Conservation (phyloP, 2,797 vertebrate genomes). For the Spinus olivaceus region DNA sequence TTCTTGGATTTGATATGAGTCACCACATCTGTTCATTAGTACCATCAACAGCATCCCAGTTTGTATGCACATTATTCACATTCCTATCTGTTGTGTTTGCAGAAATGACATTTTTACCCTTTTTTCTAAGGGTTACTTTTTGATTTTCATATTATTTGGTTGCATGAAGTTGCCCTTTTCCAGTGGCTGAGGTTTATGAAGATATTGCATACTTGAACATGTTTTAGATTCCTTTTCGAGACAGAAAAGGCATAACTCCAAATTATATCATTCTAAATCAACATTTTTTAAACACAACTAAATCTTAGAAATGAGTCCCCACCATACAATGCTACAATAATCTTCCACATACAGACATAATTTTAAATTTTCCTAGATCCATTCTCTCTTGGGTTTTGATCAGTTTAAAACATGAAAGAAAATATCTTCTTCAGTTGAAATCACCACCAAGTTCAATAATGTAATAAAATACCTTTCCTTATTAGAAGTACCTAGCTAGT, state of each 20-base stretch:
- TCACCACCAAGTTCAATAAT: slow-evolving; percentile 73
- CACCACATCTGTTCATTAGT: slow-evolving; percentile 75
- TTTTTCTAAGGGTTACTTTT: slow-evolving; percentile 72
- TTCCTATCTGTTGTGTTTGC: slow-evolving; percentile 79
- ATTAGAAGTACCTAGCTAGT: slow-evolving; percentile 78
- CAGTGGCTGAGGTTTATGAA: slow-evolving; percentile 66
- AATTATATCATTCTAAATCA: slow-evolving; percentile 44
- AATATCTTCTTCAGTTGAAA: slow-evolving; percentile 61
- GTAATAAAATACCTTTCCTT: slow-evolving; percentile 75
- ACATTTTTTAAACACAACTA: slow-evolving; percentile 36
- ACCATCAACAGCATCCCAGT: slow-evolving; percentile 76
- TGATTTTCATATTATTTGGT: slow-evolving; percentile 75
- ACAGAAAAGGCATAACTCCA: slow-evolving; percentile 63
- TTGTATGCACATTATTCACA: slow-evolving; percentile 78
- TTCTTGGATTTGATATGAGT: slow-evolving; percentile 81
- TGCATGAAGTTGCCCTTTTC: slow-evolving; percentile 78
- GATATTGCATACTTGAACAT: slow-evolving; percentile 55
- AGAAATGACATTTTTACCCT: slow-evolving; percentile 72
- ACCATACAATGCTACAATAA: slow-evolving; percentile 44
- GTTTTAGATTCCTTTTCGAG: slow-evolving; percentile 61
- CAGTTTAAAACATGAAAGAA: slow-evolving; percentile 50
- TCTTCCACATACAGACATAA: slow-evolving; percentile 35
- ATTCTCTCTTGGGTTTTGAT: slow-evolving; percentile 42
- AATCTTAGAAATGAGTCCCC: slow-evolving; percentile 48
- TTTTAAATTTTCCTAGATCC: slow-evolving; percentile 42